A percentile compares a stretch with the other conserved stretches of the same genome.
phyloP scores from a whole-genome alignment of 2,888 invertebrate species.

The Melangyna quadrimaculata region DNA sequence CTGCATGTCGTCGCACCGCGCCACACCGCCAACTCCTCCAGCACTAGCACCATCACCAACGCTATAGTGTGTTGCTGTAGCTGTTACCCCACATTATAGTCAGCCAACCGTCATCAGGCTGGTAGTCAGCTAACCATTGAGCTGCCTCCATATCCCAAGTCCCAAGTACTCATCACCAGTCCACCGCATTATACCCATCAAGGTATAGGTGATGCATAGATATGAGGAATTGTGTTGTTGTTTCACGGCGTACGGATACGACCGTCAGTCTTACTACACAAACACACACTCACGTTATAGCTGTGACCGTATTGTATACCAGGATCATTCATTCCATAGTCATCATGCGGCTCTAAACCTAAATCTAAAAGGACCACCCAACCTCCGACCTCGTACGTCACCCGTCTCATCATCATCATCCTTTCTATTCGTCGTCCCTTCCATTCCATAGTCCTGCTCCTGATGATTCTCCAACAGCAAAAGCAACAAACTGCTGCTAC shows the following conservation, averaged over 20 bases:
- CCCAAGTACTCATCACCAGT: conserved; percentile 46
- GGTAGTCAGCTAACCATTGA: conserved; percentile 60
- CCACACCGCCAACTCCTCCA: not conserved
- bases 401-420: conserved; percentile 59
- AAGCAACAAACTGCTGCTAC: not conserved
- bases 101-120: conserved; percentile 71
- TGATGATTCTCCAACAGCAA: conserved; percentile 8
- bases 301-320: conserved; percentile 58
- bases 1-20: not conserved
- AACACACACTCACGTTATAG: conserved; percentile 30
- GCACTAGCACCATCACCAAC: not conserved
- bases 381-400: conserved; percentile 56
- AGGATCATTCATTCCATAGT: conserved; percentile 68
- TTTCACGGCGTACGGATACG: conserved; percentile 22
- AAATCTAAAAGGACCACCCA: conserved; percentile 61
- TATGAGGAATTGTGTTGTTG: conserved; percentile 38
- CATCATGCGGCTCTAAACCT: conserved; percentile 69
- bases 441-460: too few species aligned
- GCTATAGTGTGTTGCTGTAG: conserved; percentile 21
- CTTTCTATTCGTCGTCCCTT: not conserved
- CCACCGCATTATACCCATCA: conserved; percentile 19
- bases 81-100: conserved; percentile 68
- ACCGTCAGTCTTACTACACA: conserved; percentile 15
- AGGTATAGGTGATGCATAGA: conserved; percentile 1
- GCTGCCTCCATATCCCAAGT: conserved; percentile 55